These are phyloP conservation scores for Muscicapa comitata DNA, from an alignment of 2,797 vertebrate genomes.

Conservation along the genomic window DNA sequence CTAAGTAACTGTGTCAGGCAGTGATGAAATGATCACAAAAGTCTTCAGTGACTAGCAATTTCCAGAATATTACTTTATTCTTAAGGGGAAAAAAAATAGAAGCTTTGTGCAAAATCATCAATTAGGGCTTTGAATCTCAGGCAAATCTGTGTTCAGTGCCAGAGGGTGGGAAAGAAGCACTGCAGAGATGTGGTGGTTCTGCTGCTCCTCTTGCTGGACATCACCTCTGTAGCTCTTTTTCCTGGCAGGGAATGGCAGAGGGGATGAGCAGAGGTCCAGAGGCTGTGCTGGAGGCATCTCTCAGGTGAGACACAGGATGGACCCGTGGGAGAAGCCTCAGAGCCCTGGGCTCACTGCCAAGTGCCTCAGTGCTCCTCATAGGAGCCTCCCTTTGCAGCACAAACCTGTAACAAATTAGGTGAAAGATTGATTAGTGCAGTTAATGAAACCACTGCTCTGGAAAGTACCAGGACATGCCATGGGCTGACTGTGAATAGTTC, in stretches of 20 bases:
- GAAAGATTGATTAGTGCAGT: not conserved
- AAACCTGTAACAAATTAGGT: not conserved
- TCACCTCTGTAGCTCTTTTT: not conserved
- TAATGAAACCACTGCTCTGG: not conserved
- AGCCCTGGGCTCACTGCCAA: accelerated
- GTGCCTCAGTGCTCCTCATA: not conserved
- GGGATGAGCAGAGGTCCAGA: not conserved
- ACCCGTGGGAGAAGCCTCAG: accelerated
- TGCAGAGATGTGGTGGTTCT: not conserved
- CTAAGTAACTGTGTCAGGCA: not conserved
- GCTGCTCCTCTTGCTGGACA: not conserved
- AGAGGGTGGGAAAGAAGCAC: not conserved
- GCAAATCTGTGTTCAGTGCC: not conserved
- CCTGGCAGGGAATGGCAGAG: not conserved
- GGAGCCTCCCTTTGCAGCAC: not conserved
- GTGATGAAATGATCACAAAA: not conserved
- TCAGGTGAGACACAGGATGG: not conserved
- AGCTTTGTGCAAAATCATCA: not conserved
- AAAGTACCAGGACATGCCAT: not conserved
- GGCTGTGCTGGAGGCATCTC: not conserved
- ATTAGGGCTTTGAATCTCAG: not conserved
- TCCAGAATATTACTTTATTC: not conserved
- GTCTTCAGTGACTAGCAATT: not conserved
- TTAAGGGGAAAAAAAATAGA: accelerated
- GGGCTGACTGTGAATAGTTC: not conserved